These are phyloP conservation scores for Zaprionus capensis DNA, from an alignment of 1,140 invertebrate genomes.

Conservation along the genomic window DNA sequence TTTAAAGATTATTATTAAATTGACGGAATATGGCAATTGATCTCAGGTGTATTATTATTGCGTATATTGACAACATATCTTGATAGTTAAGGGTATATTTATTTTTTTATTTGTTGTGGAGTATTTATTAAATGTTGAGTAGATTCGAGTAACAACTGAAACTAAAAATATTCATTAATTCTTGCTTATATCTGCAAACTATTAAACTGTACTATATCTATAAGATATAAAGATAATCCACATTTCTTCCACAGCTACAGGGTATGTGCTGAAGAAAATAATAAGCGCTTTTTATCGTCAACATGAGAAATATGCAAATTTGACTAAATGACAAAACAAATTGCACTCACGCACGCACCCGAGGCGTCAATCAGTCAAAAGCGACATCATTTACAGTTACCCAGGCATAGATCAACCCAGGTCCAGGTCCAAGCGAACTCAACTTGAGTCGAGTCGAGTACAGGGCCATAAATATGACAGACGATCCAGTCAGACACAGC, in stretches of 20 bases:
- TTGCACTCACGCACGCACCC: slow-evolving; percentile 46
- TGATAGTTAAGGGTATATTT: no score
- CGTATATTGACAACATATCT: no score
- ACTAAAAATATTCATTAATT: not conserved
- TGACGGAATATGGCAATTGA: no score
- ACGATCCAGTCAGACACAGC: slow-evolving; percentile 16
- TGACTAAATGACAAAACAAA: slow-evolving; percentile 41
- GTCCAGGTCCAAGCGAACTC: slow-evolving; percentile 10
- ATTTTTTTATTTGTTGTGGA: not conserved
- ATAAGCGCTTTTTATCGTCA: slow-evolving; percentile 10
- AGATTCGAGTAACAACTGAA: not conserved
- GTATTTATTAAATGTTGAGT: not conserved
- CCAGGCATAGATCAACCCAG: slow-evolving; percentile 28
- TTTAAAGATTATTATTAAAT: no score
- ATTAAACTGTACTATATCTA: not conserved
- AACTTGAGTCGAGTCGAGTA: slow-evolving; percentile 9
- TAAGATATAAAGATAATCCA: not conserved
- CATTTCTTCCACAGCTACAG: not conserved
- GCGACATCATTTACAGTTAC: slow-evolving; percentile 59
- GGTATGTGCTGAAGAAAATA: slow-evolving; percentile 10
- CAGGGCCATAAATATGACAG: slow-evolving; percentile 49
- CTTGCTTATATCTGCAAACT: not conserved
- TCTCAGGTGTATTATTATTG: no score
- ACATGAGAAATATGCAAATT: slow-evolving; percentile 54
- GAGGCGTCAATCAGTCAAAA: slow-evolving; percentile 67